Base-by-base conservation (phyloP, 2,113 vertebrate genomes). In the Lucifuga dentata region DNA sequence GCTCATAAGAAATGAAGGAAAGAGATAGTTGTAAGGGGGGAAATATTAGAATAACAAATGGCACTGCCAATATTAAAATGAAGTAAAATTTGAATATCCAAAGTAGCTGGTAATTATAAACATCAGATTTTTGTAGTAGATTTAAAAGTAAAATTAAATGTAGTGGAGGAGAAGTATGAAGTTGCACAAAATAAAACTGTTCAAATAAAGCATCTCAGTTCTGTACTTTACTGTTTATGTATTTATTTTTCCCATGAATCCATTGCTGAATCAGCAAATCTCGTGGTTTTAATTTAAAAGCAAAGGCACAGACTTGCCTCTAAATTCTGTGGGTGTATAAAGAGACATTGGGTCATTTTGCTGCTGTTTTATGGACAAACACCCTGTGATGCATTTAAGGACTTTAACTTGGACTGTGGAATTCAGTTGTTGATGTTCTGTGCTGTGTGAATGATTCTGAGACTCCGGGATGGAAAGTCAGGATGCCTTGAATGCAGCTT, bases 301-400 rank as follows among this genome's bases (percentile, higher is more conserved):
- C 53, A 68, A 59, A 75, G 49, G 48, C 51, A 48, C 52, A 53
- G 43, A 74, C 72, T 71, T 73, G 78, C 80, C 74, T 68, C 63
- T 0, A 11, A 81, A 74, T 80, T 63, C 66, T 67, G 46, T 50
- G 70, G 43, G 26, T 17, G 36, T 68, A 70, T 80, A 86, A 77
- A 82, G 73, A 86, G 66, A 78, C 66, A 79, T 63, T 77, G 81
- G 89, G 84, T 86, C 90, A 62, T 85, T 86, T 82, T 86, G 90
- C 72, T 72, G 78, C 73, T 66, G 59, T 84, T 90, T 90, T 85
- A 81, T 83, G 65, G 71, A 63, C 49, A 62, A 66, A 52, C 61
- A 75, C 68, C 86, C 81, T 76, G 75, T 5, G 58, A 89, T 71
- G 78, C 86, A 49, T 80, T 86, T 71, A 70, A 81, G 67, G 44